A percentile compares a stretch with the other conserved stretches of the same genome.
phyloP scores from a whole-genome alignment of 2,797 vertebrate genomes.

The Capromys pilorides region DNA sequence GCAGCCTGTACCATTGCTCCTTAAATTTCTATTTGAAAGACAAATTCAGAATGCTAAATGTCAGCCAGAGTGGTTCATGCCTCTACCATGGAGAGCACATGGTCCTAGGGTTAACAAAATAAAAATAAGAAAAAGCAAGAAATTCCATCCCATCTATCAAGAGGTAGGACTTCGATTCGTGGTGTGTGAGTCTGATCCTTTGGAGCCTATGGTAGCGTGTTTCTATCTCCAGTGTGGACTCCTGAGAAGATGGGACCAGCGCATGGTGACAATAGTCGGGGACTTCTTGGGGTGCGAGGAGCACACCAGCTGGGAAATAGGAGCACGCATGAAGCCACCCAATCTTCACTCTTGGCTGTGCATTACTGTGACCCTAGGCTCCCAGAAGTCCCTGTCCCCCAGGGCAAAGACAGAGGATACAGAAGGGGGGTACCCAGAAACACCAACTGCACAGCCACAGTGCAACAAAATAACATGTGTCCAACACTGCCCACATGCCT shows the following conservation, averaged over 20 bases:
- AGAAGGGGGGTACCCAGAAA: accelerated
- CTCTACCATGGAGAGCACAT: conserved; percentile 11
- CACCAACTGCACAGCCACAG: background rate
- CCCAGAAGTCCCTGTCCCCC: background rate
- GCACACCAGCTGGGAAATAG: background rate
- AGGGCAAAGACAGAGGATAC: background rate
- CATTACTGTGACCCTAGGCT: background rate
- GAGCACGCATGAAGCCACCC: background rate
- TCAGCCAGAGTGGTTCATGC: conserved; percentile 54
- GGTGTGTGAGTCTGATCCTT: background rate
- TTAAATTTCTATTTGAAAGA: conserved; percentile 67
- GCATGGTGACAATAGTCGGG: background rate
- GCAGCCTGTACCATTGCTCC: conserved; percentile 59
- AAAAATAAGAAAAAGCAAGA: background rate
- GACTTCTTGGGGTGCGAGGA: background rate
- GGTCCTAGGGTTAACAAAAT: background rate
- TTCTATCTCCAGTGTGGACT: background rate
- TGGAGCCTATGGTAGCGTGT: background rate
- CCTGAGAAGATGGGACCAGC: background rate
- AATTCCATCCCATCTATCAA: conserved; percentile 54
- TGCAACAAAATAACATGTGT: accelerated
- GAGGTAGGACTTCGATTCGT: background rate
- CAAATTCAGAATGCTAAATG: conserved; percentile 59
- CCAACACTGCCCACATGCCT: background rate
- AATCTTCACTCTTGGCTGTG: background rate